phyloP scores from a whole-genome alignment of 2,113 vertebrate genomes.

The Ictidomys tridecemlineatus region DNA sequence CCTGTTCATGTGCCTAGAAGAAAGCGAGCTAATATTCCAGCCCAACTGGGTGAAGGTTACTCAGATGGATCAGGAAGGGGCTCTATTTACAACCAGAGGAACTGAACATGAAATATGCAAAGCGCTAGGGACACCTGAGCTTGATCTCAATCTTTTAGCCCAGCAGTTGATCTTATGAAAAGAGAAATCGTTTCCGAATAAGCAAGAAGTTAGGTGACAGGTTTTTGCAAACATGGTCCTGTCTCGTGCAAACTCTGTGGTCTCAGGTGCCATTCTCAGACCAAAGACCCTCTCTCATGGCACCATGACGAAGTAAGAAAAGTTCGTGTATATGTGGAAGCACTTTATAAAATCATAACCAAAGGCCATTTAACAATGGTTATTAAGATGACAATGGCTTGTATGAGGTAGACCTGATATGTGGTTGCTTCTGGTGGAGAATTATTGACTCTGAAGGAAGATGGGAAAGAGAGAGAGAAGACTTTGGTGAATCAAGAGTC shows the following conservation, averaged over 20 bases:
- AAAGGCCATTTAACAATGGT: neutral
- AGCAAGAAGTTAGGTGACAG: neutral
- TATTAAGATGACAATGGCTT: neutral
- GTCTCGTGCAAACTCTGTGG: neutral
- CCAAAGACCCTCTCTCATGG: neutral
- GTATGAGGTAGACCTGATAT: neutral
- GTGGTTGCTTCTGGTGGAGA: neutral
- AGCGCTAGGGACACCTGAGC: accelerated
- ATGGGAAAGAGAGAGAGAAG: neutral
- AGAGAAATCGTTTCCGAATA: neutral
- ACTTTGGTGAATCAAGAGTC: neutral
- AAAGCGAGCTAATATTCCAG: neutral
- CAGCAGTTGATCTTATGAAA: neutral
- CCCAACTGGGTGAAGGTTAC: neutral
- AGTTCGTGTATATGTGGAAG: neutral
- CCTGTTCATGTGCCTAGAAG: neutral
- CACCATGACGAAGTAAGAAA: neutral
- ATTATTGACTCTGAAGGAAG: neutral
- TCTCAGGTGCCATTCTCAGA: neutral
- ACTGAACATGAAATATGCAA: neutral
- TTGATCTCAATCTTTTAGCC: neutral
- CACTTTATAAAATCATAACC: neutral
- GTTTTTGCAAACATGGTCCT: neutral
- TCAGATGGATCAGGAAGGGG: neutral
- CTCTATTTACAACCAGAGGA: neutral